Conservation (phyloP, 2,888 invertebrate species). For the Sinopyrophorus schimmeli region DNA sequence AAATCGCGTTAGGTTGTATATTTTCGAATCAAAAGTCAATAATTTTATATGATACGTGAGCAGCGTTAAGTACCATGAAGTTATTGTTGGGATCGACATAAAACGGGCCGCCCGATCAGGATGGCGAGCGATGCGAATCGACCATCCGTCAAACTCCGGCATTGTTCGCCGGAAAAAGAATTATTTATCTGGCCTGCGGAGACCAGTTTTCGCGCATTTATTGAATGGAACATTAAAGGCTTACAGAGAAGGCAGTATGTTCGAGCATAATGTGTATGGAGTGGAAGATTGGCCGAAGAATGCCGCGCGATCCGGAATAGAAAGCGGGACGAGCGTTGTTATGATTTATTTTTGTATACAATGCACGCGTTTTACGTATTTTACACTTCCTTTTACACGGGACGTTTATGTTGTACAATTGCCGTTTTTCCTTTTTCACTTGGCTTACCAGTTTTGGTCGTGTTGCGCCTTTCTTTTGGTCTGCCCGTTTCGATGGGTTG, state of each 20-base stretch:
- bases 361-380: slow-evolving; percentile 30
- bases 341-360: slow-evolving; percentile 37
- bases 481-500: no score
- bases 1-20: slow-evolving; percentile 24
- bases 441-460: slow-evolving; percentile 23
- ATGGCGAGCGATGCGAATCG: slow-evolving; percentile 37
- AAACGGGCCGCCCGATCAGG: slow-evolving; percentile 35
- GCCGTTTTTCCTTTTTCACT: slow-evolving; percentile 21
- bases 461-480: slow-evolving; percentile 24
- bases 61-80: slow-evolving; percentile 33
- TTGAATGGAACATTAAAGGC: slow-evolving; percentile 52
- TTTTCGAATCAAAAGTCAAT: slow-evolving; percentile 32
- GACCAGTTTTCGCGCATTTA: slow-evolving; percentile 53
- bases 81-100: slow-evolving; percentile 37
- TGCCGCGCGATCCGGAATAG: slow-evolving; percentile 35
- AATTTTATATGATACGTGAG: slow-evolving; percentile 37
- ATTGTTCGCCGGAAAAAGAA: slow-evolving; percentile 45
- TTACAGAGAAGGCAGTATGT: slow-evolving; percentile 23
- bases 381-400: slow-evolving; percentile 25
- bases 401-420: slow-evolving; percentile 9
- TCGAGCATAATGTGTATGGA: slow-evolving; percentile 24
- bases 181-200: slow-evolving; percentile 48
- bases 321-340: slow-evolving; percentile 36
- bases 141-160: slow-evolving; percentile 44
- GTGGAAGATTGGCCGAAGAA: slow-evolving; percentile 24